Conservation (phyloP, 1,140 invertebrate species). For the Zophobas morio region DNA sequence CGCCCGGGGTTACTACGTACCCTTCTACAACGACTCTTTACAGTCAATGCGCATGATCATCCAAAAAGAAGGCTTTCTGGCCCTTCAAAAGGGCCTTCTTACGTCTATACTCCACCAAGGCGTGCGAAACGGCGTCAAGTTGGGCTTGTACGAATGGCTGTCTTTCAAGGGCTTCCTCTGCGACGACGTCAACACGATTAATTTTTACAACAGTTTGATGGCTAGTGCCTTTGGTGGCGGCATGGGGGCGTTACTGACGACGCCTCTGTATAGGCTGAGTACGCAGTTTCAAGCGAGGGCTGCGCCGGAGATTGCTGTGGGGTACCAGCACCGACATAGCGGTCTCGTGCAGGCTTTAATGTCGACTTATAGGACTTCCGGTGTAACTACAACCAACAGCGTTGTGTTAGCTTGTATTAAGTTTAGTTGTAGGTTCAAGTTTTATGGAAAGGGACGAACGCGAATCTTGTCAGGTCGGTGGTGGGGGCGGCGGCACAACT, state of each 20-base stretch:
- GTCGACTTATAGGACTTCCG: constrained; percentile 72
- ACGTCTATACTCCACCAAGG: constrained; percentile 72
- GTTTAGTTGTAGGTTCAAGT: constrained; percentile 69
- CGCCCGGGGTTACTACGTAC: constrained; percentile 72
- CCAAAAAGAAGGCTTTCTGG: constrained; percentile 72
- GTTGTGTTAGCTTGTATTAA: no score
- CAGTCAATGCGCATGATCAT: constrained; percentile 69
- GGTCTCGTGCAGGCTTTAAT: constrained; percentile 79
- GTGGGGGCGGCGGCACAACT: constrained; percentile 91
- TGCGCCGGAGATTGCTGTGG: constrained; percentile 86
- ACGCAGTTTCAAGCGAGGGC: constrained; percentile 91
- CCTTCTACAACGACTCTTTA: constrained; percentile 63
- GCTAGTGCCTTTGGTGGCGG: constrained; percentile 81
- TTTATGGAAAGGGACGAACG: constrained; percentile 83
- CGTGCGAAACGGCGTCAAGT: constrained; percentile 48
- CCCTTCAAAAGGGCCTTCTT: constrained; percentile 88
- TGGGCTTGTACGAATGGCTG: constrained; percentile 72
- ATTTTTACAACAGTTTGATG: constrained; percentile 75
- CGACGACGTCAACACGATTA: constrained; percentile 78
- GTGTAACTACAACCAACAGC: no score
- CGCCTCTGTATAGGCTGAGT: constrained; percentile 91
- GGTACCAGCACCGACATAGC: constrained; percentile 86
- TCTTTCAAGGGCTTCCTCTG: constrained; percentile 79
- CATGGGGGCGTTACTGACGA: constrained; percentile 81
- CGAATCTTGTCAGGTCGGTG: constrained; percentile 82